Base-by-base conservation (phyloP, 1,140 invertebrate genomes). In the Nasonia giraulti region DNA sequence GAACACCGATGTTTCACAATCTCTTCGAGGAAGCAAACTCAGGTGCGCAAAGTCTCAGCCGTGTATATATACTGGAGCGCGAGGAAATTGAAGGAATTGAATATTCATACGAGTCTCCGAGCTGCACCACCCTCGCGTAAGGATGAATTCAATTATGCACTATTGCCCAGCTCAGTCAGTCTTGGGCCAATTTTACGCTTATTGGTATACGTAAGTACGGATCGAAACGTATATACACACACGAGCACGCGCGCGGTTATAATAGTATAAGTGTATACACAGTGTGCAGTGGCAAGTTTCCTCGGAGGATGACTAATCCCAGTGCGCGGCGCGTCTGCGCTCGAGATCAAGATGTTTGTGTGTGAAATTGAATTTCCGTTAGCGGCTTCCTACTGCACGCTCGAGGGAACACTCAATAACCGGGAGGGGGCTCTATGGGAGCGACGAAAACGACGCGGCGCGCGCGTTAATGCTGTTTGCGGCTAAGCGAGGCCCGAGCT, bases 111-210 rank as follows among this genome's bases (percentile, higher is more conserved):
- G 79, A 86, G 77, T 31, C 47, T 20, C 3, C 23, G 3, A 8
- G 1, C 27, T 40, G 10, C 85, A 86, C 12, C 87, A 79, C 86
- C 88, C 88, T 78, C 86, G 87, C 87, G 88, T 90, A 90, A 90
- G 90, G 90, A 89, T 90, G 89, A 89, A 91, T 92, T 92, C 90
- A 92, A 92, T 92, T 92, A 92, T 89, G 86, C 88, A 87, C 88
- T 89, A 92, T 92, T 91, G 91, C 89, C 89, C 87, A 87, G 85
- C 86, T 90, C 74, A 47, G 55, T 88, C 87, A 88, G 90, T 91
- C 91, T 20, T 62, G 87, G 89, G 88, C 90, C 91, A 92, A 92
- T 92, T 92, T 91, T 89, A 90, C 90, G 91, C 91, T 91, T 90
- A 91, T 91, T 90, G 90, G 90, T 89, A 50, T 14, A 92, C 91